phyloP scores from a whole-genome alignment of 2,888 invertebrate genomes.

The Drosophila affinis region DNA sequence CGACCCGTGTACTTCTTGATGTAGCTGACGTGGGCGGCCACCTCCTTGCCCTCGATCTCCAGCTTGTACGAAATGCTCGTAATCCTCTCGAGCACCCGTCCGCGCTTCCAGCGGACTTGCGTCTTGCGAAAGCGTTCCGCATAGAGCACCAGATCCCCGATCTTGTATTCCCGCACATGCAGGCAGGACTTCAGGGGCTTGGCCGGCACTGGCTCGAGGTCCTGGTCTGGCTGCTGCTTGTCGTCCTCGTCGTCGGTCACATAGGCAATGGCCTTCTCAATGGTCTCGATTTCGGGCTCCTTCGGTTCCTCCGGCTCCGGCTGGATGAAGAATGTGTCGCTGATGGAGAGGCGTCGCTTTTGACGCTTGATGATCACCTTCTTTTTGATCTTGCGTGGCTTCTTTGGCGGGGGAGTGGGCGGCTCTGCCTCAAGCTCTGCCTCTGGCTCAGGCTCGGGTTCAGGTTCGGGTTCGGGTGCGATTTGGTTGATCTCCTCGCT shows the following conservation, averaged over 20 bases:
- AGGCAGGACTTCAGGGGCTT: slow-evolving; percentile 80
- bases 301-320: slow-evolving; percentile 68
- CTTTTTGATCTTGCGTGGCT: slow-evolving; percentile 79
- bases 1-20: slow-evolving; percentile 82
- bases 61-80: slow-evolving; percentile 83
- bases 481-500: background rate
- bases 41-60: slow-evolving; percentile 82
- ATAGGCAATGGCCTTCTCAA: slow-evolving; percentile 81
- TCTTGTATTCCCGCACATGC: slow-evolving; percentile 80
- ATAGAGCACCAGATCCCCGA: slow-evolving; percentile 81
- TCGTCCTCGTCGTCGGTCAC: slow-evolving; percentile 66
- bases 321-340: slow-evolving; percentile 77
- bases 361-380: slow-evolving; percentile 83
- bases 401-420: slow-evolving; percentile 59
- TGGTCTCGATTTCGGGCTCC: slow-evolving; percentile 77
- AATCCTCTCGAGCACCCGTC: slow-evolving; percentile 80
- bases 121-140: slow-evolving; percentile 82
- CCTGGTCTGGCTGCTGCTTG: slow-evolving; percentile 45
- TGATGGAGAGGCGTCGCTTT: slow-evolving; percentile 81
- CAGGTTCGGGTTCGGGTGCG: slow-evolving; percentile 26
- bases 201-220: slow-evolving; percentile 45
- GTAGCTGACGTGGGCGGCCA: slow-evolving; percentile 82
- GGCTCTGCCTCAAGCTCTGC: slow-evolving; percentile 34
- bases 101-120: slow-evolving; percentile 82
- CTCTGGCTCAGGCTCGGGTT: slow-evolving; percentile 21